These are phyloP conservation scores for Characodon lateralis DNA, from an alignment of 2,797 vertebrate genomes.

Conservation along the genomic window DNA sequence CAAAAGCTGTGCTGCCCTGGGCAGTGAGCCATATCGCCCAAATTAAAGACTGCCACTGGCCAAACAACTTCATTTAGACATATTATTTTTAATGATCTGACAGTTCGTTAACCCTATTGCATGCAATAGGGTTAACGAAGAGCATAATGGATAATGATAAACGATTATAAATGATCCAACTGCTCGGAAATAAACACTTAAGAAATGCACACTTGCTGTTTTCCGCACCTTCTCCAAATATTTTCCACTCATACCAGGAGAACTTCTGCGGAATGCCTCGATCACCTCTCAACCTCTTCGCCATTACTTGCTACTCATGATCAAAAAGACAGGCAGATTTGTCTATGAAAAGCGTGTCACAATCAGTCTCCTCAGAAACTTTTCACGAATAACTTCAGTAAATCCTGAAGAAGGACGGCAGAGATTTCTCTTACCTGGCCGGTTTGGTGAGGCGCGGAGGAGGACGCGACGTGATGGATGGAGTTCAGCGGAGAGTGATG, in stretches of 20 bases:
- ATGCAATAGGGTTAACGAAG: background rate
- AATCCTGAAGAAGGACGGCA: background rate
- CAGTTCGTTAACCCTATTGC: background rate
- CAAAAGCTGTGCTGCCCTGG: background rate
- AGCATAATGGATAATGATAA: conserved; percentile 8
- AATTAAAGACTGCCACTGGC: background rate
- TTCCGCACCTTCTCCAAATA: background rate
- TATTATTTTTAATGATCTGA: background rate
- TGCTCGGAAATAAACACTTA: conserved; percentile 18
- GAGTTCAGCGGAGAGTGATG: conserved; percentile 66
- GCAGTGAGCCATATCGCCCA: background rate
- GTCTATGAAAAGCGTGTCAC: conserved; percentile 26
- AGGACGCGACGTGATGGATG: conserved; percentile 57
- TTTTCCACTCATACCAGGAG: background rate
- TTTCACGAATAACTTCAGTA: conserved; percentile 34
- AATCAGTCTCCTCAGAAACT: conserved; percentile 51
- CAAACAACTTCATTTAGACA: conserved; percentile 28
- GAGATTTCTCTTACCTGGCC: conserved; percentile 67
- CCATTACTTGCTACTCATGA: conserved; percentile 40
- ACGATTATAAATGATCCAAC: conserved; percentile 3
- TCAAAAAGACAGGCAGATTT: conserved; percentile 28
- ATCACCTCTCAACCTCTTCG: conserved; percentile 27
- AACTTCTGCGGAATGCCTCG: conserved; percentile 8
- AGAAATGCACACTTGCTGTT: conserved; percentile 16
- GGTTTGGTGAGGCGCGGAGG: conserved; percentile 19